Evolutionary conservation across 2,888 invertebrate species (phyloP).

Genomic region (Nasonovia ribisnigri): DNA sequence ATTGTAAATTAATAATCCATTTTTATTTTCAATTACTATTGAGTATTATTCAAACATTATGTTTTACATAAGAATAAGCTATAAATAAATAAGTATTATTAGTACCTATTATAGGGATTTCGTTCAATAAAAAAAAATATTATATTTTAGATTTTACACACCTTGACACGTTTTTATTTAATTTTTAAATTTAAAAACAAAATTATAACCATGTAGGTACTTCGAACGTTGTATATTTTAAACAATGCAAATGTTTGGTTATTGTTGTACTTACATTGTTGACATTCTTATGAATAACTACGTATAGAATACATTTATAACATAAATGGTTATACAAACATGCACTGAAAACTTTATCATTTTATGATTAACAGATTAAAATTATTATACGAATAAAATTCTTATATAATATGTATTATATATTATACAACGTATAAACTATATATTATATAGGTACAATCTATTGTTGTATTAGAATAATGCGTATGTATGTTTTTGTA

Average conservation of each 20-base stretch:
- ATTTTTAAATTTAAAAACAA: neutral
- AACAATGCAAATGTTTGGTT: neutral
- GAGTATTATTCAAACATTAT: neutral
- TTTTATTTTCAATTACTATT: neutral
- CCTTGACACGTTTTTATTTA: neutral
- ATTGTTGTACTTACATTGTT: neutral
- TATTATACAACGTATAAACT: neutral
- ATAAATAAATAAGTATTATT: conserved; percentile 18
- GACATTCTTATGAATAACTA: neutral
- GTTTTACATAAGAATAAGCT: neutral
- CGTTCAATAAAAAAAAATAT: neutral
- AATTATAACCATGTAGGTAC: neutral
- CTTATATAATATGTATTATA: neutral
- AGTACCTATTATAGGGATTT: neutral
- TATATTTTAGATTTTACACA: neutral
- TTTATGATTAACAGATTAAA: neutral
- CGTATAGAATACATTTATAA: neutral
- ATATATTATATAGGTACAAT: neutral
- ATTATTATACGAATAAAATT: neutral
- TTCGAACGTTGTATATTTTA: neutral
- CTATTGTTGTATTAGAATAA: neutral
- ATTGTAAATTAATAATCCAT: neutral
- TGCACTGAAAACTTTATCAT: neutral
- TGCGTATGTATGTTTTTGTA: neutral
- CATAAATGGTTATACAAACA: neutral